Conservation (phyloP, 2,113 vertebrate genomes). For the Oreochromis tanganicae region DNA sequence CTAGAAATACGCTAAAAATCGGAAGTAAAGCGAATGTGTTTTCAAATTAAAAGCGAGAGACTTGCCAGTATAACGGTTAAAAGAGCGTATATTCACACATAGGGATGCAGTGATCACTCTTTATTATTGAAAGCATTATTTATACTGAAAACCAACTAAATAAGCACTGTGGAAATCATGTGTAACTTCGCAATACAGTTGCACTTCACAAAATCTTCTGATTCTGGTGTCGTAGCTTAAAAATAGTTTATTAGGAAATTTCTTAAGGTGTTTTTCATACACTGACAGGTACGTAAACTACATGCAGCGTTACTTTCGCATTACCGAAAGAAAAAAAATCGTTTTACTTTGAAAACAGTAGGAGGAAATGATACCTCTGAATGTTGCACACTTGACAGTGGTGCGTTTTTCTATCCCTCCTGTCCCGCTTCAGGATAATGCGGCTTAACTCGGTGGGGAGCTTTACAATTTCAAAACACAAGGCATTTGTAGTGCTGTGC, state of each 20-base stretch:
- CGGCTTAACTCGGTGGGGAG: constrained; percentile 57
- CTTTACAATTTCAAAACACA: constrained; percentile 45
- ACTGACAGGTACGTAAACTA: background rate
- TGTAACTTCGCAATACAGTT: background rate
- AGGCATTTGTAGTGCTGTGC: background rate
- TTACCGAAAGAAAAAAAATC: background rate
- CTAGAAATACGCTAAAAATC: background rate
- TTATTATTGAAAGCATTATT: background rate
- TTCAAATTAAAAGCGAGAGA: constrained; percentile 27
- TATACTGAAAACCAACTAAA: background rate
- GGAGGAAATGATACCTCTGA: background rate
- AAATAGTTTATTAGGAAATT: background rate
- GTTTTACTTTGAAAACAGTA: constrained; percentile 15
- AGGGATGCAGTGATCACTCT: background rate
- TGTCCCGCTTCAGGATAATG: constrained; percentile 64
- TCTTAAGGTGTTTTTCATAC: background rate
- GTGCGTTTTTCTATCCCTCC: constrained; percentile 42
- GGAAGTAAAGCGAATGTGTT: background rate
- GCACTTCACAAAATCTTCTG: background rate
- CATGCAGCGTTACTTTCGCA: background rate
- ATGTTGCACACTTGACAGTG: background rate
- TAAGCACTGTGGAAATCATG: background rate
- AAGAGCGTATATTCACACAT: background rate
- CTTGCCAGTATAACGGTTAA: background rate
- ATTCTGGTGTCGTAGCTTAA: background rate